Evolutionary conservation across 2,888 invertebrate species (phyloP), one percentile per base, ranked within the genome.

Genomic region (Aspidiotus rigidus): DNA sequence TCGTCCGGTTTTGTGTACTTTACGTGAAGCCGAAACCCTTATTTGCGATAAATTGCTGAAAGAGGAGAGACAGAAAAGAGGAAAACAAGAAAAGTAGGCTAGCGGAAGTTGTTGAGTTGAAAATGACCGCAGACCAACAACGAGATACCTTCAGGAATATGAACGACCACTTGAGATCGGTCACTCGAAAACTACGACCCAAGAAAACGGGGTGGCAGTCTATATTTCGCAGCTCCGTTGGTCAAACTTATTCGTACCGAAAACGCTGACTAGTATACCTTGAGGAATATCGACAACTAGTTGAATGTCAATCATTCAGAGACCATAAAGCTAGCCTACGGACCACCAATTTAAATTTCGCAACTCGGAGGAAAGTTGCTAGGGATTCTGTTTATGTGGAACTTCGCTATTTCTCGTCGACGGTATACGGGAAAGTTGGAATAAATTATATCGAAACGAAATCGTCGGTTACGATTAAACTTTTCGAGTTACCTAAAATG

Each of bases 281-380:
- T 49, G 11, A 49, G n/a, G 49, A 49, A 49, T 49, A 13, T 49
- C 11, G 49, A 49, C n/a, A n/a, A 13, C 11, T 11, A 13, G 49
- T 49, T 49, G n/a, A 49, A n/a, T 49, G 49, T 49, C 49, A n/a
- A 49, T 49, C 49, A 49, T 49, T 49, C n/a, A 49, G n/a, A 49
- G 49, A n/a, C 49, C 49, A 49, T 49, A 49, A 49, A 49, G 49
- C 49, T 13, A n/a, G 49, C 10, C 10, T 11, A 49, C 10, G n/a
- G 49, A 28, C 28, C 28, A 28, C 28, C 49, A n/a, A 49, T 49
- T 49, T 49, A 49, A 11, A 49, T 49, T 49, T 49, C 49, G 49
- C 2, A 49, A 49, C 49, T 49, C 10, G 11, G n/a, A 49, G 11
- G n/a, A 49, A 49, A 49, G 49, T 49, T 49, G 49, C n/a, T 2